Evolutionary conservation across 2,888 invertebrate species (phyloP), one percentile per base, ranked within the genome.

Genomic region (Catocala nupta): DNA sequence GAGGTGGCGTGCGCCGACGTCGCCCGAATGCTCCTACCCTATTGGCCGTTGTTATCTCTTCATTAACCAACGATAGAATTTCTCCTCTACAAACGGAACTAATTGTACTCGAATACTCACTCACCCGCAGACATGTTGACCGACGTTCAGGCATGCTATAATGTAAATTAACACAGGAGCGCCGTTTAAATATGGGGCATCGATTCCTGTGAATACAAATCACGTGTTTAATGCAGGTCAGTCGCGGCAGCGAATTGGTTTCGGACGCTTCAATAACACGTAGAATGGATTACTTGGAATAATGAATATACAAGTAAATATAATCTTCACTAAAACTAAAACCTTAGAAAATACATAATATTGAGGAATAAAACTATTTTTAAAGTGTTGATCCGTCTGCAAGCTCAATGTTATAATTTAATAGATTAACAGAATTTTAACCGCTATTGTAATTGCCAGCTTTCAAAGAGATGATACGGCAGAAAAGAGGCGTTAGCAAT

Each of bases 31-130:
- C 88, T 80, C 81, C 84, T 75, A 85, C 83, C 82, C 88, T 83
- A 94, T 94, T 94, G 93, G 93, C 73, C 78, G 86, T 71, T 86
- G 84, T 93, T 94, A 93, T 93, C 93, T 86, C 80, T 79, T 74
- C 81, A 80, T 83, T 80, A 85, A 86, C 87, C 84, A 81, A 84
- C 86, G 88, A 90, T 91, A 90, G 81, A 91, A 92, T 93, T 93
- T 94, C 93, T 93, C 91, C 84, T 83, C 73, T 84, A 86, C 84
- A 88, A 89, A 90, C 87, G 90, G 87, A 90, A 90, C 88, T 88
- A 84, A 88, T 84, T 88, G 84, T 84, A 83, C 77, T 77, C 59
- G 58, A 51, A 39, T 39, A 9, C 54, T 34, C 71, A 68, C 64
- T 81, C 69, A 81, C 75, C 72, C 72, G 68, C 77, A 79, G 80